Conservation (phyloP, 2,797 vertebrate species). For the Synanceia verrucosa region DNA sequence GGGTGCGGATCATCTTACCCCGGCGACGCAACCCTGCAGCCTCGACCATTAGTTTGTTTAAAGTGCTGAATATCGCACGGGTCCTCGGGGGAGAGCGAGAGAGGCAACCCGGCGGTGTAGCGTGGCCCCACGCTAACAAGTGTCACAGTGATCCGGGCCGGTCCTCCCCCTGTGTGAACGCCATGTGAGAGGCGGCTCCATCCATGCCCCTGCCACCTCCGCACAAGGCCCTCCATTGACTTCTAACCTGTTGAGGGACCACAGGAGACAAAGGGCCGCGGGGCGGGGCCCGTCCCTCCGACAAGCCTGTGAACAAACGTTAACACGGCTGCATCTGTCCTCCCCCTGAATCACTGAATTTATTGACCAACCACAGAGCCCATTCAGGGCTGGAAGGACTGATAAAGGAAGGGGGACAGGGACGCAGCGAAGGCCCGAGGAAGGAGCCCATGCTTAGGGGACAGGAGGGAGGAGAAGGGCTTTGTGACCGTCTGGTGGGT, state of each 20-base stretch:
- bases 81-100: slow-evolving; percentile 46
- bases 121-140: slow-evolving; percentile 79
- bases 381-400: slow-evolving; percentile 81
- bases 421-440: slow-evolving; percentile 55
- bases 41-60: slow-evolving; percentile 63
- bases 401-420: slow-evolving; percentile 70
- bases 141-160: slow-evolving; percentile 74
- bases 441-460: slow-evolving; percentile 65
- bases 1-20: slow-evolving; percentile 72
- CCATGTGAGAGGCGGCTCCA: slow-evolving; percentile 80
- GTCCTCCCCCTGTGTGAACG: slow-evolving; percentile 81
- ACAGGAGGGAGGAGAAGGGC: slow-evolving; percentile 84
- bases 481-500: slow-evolving; percentile 88
- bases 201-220: slow-evolving; percentile 83
- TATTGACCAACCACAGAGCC: slow-evolving; percentile 96
- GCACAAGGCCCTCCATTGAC: slow-evolving; percentile 93
- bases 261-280: slow-evolving; percentile 85
- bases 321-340: slow-evolving; percentile 92
- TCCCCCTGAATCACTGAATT: slow-evolving; percentile 92
- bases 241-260: slow-evolving; percentile 92
- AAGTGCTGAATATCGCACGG: slow-evolving; percentile 48
- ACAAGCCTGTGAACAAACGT: slow-evolving; percentile 95
- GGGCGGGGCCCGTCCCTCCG: slow-evolving; percentile 86
- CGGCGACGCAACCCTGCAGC: slow-evolving; percentile 41
- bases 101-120: slow-evolving; percentile 52